phyloP scores from a whole-genome alignment of 1,140 invertebrate species.

The Mya arenaria region DNA sequence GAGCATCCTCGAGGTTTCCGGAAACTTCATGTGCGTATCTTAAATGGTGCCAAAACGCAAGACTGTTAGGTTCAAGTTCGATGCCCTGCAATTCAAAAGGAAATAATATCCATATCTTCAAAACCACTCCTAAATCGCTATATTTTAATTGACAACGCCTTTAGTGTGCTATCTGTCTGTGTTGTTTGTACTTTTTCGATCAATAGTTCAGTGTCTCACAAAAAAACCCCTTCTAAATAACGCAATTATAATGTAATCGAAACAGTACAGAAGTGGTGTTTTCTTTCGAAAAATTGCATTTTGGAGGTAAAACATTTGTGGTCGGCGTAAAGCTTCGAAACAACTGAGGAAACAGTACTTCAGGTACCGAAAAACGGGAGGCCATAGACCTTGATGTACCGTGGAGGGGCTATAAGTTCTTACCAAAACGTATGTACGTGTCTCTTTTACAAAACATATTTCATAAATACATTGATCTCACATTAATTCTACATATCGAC shows the following conservation, averaged over 20 bases:
- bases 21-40: background rate
- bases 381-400: too few relatives aligned
- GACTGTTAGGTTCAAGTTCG: constrained; percentile 21
- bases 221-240: background rate
- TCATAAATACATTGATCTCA: too few relatives aligned
- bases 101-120: background rate
- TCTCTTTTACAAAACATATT: too few relatives aligned
- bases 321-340: too few relatives aligned
- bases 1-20: background rate
- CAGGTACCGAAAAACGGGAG: too few relatives aligned
- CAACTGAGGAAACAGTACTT: too few relatives aligned
- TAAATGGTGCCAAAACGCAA: constrained; percentile 5
- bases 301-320: too few relatives aligned
- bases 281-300: too few relatives aligned
- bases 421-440: too few relatives aligned
- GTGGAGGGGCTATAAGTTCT: too few relatives aligned
- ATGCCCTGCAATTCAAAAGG: constrained; percentile 1
- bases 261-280: background rate
- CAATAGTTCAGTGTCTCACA: background rate
- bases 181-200: background rate
- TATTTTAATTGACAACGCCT: background rate
- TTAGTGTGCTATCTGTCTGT: background rate
- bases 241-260: background rate
- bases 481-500: too few relatives aligned
- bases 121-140: background rate